Percentiles rank a stretch among this genome's conserved stretches.
These are phyloP conservation scores for Atta colombica DNA, from an alignment of 1,140 invertebrate genomes.

Conservation along the genomic window DNA sequence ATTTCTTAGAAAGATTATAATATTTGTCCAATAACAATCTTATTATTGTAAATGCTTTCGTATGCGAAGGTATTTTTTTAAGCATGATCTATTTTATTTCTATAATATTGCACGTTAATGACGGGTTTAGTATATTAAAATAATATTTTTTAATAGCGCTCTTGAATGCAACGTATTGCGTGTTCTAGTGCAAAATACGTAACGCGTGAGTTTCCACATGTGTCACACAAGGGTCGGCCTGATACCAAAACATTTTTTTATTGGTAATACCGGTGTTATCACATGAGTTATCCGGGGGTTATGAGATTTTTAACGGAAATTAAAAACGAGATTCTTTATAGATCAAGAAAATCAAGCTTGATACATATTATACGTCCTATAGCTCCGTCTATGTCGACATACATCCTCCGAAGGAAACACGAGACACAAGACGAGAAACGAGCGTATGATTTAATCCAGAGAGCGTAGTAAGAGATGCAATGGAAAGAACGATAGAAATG, in stretches of 20 bases:
- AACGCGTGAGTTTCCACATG: constrained; percentile 4
- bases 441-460: not conserved
- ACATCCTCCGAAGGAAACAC: not conserved
- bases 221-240: not conserved
- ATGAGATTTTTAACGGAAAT: constrained; percentile 5
- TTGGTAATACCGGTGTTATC: constrained; percentile 25
- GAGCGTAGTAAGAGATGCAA: constrained; percentile 23
- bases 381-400: not conserved
- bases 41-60: not conserved
- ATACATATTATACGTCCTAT: not conserved
- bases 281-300: not conserved
- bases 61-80: not conserved
- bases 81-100: not conserved
- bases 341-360: not conserved
- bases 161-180: not conserved
- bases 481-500: not conserved
- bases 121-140: not conserved
- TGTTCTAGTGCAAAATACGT: not conserved
- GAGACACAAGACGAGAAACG: not conserved
- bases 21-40: not conserved
- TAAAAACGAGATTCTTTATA: not conserved
- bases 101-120: not conserved
- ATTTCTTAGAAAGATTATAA: constrained; percentile 4
- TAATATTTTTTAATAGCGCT: not conserved
- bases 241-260: constrained; percentile 35